Base-by-base conservation (phyloP, 1,140 invertebrate species). In the Papilio aristodemus region DNA sequence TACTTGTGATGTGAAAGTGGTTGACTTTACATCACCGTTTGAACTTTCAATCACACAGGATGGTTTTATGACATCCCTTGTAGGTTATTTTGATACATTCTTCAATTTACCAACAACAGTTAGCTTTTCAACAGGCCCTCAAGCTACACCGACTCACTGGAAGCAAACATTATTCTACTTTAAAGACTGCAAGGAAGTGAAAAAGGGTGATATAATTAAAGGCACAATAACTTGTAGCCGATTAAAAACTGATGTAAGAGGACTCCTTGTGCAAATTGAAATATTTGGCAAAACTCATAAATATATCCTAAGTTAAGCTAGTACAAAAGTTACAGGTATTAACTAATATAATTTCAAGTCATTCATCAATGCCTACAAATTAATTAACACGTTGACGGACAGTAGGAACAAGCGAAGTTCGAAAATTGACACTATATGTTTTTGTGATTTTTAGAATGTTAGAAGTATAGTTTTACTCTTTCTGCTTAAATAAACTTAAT, bases 121-220 rank as follows among this genome's bases (percentile, higher is more conserved):
- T 13, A 88, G 92, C 32, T 94, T 97, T 73, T 95, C 94, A 58
- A 97, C 97, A 77, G 95, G 95, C 67, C 97, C 95, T 73, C 92
- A 89, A 74, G 92, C 90, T 81, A 94, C 93, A 82, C 93, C 93
- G 71, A 99, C 99, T 14, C 98, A 99, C 92, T 99, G 98, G 98
- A 98, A 99, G 84, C 98, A 99, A 92, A 99, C 97, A 1, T 94
- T 98, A 6, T 95, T 97, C 79, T 98, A 97, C 78, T 93, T 99
- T 39, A 95, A 93, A 76, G 92, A 96, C 80, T 94, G 95, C 75
- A 93, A 95, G 80, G 79, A 88, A 72, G 93, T 97, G 3, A 94
- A 94, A 69, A 92, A 95, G 93, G 97, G 96, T 94, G 94, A 96
- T 77, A 72, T 93, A 8, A 80, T 97, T 19, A 85, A 86, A 27